A percentile compares a stretch with the other conserved stretches of the same genome.
These are phyloP conservation scores for Petroica traversi DNA, from an alignment of 2,113 vertebrate species.

Conservation along the genomic window DNA sequence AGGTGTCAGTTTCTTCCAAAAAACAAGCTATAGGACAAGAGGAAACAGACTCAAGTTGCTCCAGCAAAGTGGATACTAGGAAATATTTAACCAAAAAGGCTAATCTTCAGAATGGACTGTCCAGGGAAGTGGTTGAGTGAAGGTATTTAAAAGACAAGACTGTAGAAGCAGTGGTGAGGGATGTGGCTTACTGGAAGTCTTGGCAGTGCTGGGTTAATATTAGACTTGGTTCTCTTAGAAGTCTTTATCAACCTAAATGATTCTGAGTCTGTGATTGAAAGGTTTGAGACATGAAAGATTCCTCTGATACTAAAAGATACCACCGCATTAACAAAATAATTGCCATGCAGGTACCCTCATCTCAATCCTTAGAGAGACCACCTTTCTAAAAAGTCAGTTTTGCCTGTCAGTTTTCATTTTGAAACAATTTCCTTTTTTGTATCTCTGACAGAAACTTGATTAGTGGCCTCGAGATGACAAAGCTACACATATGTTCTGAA, in stretches of 20 bases:
- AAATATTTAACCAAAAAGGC: neutral
- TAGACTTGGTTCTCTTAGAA: neutral
- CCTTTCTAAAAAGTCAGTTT: neutral
- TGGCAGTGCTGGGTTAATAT: neutral
- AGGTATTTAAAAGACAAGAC: neutral
- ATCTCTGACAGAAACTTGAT: neutral
- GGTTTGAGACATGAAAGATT: neutral
- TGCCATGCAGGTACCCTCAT: neutral
- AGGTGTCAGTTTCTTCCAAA: neutral
- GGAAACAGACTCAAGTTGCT: neutral
- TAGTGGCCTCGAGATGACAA: neutral
- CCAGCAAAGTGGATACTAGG: too few relatives aligned
- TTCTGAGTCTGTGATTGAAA: neutral
- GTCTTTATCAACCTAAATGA: neutral
- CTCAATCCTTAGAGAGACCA: neutral
- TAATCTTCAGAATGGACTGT: neutral
- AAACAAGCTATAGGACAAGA: neutral
- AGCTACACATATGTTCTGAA: neutral
- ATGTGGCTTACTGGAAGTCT: neutral
- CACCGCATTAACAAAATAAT: neutral
- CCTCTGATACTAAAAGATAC: neutral
- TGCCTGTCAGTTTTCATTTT: neutral
- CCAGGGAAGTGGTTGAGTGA: neutral
- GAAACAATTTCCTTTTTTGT: neutral
- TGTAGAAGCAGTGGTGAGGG: neutral